Base-by-base conservation (phyloP, 23 tunicate genomes). In the Botrylloides violaceus region DNA sequence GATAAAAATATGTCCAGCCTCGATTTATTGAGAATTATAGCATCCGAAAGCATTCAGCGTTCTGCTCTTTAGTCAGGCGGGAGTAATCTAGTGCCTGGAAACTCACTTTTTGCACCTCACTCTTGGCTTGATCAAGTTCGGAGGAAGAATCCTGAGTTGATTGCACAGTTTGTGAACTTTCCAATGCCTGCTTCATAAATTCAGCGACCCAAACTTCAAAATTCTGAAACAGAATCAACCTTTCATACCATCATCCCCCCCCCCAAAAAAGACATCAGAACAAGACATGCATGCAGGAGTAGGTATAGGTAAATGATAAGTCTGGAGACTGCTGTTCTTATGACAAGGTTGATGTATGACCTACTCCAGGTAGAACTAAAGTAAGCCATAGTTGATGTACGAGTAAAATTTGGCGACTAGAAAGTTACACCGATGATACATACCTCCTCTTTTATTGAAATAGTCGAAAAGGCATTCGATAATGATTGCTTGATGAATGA, bases 361-460 rank as follows among this genome's bases (percentile, higher is more conserved):
- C 55, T n/a, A n/a, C n/a, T n/a, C n/a, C n/a, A n/a, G n/a, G n/a
- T n/a, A n/a, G n/a, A n/a, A n/a, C n/a, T n/a, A 47, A 47, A 47
- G 18, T 12, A 47, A 47, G 18, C 12, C 12, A n/a, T n/a, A n/a
- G n/a, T n/a, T n/a, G n/a, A n/a, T n/a, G n/a, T n/a, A n/a, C n/a
- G n/a, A n/a, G n/a, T n/a, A n/a, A n/a, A n/a, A n/a, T n/a, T n/a
- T n/a, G n/a, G n/a, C n/a, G n/a, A n/a, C n/a, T n/a, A n/a, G n/a
- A n/a, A n/a, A n/a, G n/a, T n/a, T n/a, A n/a, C n/a, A 15, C 53
- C 15, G 12, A 15, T 15, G 53, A 7, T 19, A 3, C 34, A 3
- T 63, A 63, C 70, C 70, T 63, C 35, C 29, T 63, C 70, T 23
- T 4, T 63, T 29, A 63, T 63, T 3, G 70, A 63, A 63, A 63